Evolutionary conservation across 2,797 vertebrate genomes (phyloP), one percentile per base, ranked within the genome.

Genomic region (Crocidura indochinensis): DNA sequence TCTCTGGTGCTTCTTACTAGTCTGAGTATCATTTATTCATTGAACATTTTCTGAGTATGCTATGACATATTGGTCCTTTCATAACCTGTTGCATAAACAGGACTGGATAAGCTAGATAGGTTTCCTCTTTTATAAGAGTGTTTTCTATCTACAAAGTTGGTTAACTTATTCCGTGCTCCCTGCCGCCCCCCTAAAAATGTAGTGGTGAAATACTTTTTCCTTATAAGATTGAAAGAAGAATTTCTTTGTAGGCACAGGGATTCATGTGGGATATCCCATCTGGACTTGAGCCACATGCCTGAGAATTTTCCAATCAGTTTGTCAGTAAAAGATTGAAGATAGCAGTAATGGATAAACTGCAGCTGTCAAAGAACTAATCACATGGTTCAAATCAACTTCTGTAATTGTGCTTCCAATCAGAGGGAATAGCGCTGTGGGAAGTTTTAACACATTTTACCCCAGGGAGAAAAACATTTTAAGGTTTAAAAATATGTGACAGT

Each of bases 281-380:
- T 81, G 53, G 67, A 84, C 27, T 78, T 65, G 71, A 71, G 22
- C 38, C 6, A 53, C 44, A 12, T 88, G 53, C 68, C 71, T 75
- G 74, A 38, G 44, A 29, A 88, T 82, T 94, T 83, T 74, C 83
- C 64, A 84, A 22, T 90, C 73, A 89, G 27, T 88, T 60, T 75
- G 19, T 92, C 80, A 91, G 77, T 76, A 26, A 69, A 77, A 85
- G 69, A 83, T 72, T 90, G 51, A 14, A 47, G 6, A n/a, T 73
- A 80, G 80, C 38, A n/a, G 68, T 69, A 89, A 87, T 78, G 88
- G 88, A 78, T 78, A 51, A 91, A 68, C 78, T 72, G 65, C 38
- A 92, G 44, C 90, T 91, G 73, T 93, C 56, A 90, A 90, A 81
- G 73, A 84, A 78, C 73, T 75, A 92, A 91, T 94, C 91, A 92